Evolutionary conservation across 2,113 vertebrate genomes (phyloP), one percentile per base, ranked within the genome.

Genomic region (Camelus bactrianus): DNA sequence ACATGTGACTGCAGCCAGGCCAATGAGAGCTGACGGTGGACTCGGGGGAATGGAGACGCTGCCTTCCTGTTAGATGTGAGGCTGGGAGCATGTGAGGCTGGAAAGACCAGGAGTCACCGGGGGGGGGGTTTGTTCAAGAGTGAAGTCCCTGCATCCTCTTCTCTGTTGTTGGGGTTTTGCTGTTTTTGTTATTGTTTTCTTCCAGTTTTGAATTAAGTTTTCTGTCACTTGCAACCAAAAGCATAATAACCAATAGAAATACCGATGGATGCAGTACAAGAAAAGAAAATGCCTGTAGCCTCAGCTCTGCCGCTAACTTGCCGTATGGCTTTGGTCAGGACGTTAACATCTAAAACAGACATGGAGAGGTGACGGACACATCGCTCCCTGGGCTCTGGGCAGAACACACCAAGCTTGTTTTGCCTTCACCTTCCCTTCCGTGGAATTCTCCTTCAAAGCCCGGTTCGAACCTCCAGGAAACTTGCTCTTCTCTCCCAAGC

Each of bases 321-420:
- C 62, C 46, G 26, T 0, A 0, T 0, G 80, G 65, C n/a, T 93
- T 38, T 86, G 73, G 20, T 12, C 50, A 28, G 60, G 50, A 50
- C 58, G 28, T 79, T 2, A 19, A 26, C 77, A 48, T 13, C 30
- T 30, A n/a, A 50, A 46, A 24, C 65, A 60, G 35, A 46, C 28
- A 6, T 48, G 46, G 70, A 9, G 1, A 22, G 9, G 35, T 0
- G 3, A 46, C 1, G 9, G 0, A 2, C 0, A 32, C n/a, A 6
- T 52, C 65, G 58, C 75, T 54, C 17, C 73, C 90, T 13, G 28
- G 28, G 19, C 42, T 50, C 72, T 17, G 22, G 52, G 38, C 28
- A 46, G 62, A 62, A 22, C 6, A 10, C 0, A 28, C 26, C 10
- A 17, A 19, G 22, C 16, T 42, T 48, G 16, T 9, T 30, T 62